These are phyloP conservation scores for Piscicola geometra DNA, from an alignment of 2,888 invertebrate genomes.

Conservation along the genomic window DNA sequence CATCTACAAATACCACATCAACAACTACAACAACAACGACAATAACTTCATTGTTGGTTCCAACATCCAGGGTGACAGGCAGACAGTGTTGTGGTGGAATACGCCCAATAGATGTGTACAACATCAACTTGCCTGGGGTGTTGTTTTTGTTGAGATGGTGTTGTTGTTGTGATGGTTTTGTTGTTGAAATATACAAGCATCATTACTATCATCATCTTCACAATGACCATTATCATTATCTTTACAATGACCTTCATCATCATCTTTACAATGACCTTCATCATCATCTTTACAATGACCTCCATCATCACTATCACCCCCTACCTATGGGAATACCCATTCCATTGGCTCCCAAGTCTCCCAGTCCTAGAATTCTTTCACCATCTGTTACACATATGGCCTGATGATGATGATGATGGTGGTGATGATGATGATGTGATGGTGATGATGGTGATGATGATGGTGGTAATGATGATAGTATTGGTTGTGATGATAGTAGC, in stretches of 20 bases:
- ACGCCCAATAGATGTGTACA: slow-evolving; percentile 94
- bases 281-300: too few relatives aligned
- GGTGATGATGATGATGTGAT: slow-evolving; percentile 20
- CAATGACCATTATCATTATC: too few relatives aligned
- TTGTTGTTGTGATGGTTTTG: too few relatives aligned
- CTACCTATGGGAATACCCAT: slow-evolving; percentile 55
- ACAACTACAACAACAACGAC: too few relatives aligned
- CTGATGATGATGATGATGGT: slow-evolving; percentile 42
- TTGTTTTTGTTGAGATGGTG: too few relatives aligned
- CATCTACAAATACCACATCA: too few relatives aligned
- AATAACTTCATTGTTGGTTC: slow-evolving; percentile 76
- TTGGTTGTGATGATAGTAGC: slow-evolving; percentile 21
- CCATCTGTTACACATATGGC: slow-evolving; percentile 88
- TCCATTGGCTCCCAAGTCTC: slow-evolving; percentile 92
- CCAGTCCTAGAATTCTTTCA: slow-evolving; percentile 91
- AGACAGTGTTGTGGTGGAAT: slow-evolving; percentile 91
- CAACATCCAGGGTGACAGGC: slow-evolving; percentile 88
- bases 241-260: too few relatives aligned
- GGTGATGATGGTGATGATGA: slow-evolving; percentile 37
- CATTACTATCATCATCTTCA: too few relatives aligned
- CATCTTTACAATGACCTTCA: too few relatives aligned
- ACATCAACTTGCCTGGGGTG: slow-evolving; percentile 73
- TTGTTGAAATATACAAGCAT: too few relatives aligned
- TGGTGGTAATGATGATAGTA: slow-evolving; percentile 13
- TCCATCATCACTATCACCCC: too few relatives aligned